Evolutionary conservation across 1,140 invertebrate species (phyloP), one percentile per base, ranked within the genome.

Genomic region (Idris sp.): DNA sequence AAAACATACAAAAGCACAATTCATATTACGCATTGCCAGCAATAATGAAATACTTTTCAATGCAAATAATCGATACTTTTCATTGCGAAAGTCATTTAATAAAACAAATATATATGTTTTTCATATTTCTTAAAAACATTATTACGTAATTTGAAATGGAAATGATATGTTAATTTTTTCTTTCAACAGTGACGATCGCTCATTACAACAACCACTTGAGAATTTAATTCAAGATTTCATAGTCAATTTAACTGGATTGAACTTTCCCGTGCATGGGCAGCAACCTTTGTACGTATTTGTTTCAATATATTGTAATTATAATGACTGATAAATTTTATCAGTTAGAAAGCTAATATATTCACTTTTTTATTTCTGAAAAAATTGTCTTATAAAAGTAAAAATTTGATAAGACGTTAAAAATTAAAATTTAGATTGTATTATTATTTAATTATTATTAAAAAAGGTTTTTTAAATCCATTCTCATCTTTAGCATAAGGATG

Each of bases 181-280:
- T 64, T 71, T 51, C 7, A 36, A 41, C 40, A 76, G 58, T 41
- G 62, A 67, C 26, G 62, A 67, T 0, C 51, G 43, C 1, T 9
- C 19, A 33, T 18, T 54, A 2, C 28, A 35, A 8, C 74, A 41
- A 14, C 43, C 59, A 5, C 44, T 90, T 71, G 89, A 91, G 65
- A 88, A 88, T 80, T 77, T 91, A 64, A 86, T 91, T 53, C 89
- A 90, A 58, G 90, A 91, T 65, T 88, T 91, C 54, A 86, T 91
- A 46, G 80, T 90, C 10, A 91, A 91, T 86, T 79, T 91, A 36
- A 82, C 88, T 11, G 84, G 80, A 58, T 51, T 82, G 18, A 78
- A 81, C 61, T 78, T 83, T 26, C 83, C 87, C 36, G 72, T 81
- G n/a, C 82, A 83, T 10, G 76, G 78, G 43, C 84, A 82, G 56